Base-by-base conservation (phyloP, 2,888 invertebrate species). In the Melangyna quadrimaculata region DNA sequence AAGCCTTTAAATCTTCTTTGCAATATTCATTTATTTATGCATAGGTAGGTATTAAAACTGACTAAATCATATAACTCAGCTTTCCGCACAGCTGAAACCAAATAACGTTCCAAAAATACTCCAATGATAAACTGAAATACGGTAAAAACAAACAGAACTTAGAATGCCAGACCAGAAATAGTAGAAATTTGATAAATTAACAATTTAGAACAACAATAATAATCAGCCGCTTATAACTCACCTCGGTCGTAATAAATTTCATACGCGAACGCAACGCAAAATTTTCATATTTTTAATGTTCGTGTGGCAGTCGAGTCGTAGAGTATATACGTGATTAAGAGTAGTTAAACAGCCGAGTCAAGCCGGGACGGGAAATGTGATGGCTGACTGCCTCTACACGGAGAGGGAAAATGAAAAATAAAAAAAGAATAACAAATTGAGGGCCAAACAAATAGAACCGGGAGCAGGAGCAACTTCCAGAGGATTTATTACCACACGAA, bases 261-360 rank as follows among this genome's bases (percentile, higher is more conserved):
- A 24, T n/a, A 79, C 69, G 32, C 70, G 79, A 83, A 79, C 70
- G 74, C 78, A 83, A 69, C n/a, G n/a, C 29, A 65, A 57, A 70
- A 61, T 63, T 69, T 78, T 70, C 74, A 70, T 79, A 71, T 65
- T 32, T 35, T 17, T 59, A 14, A 53, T 27, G 67, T 78, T 43
- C 55, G 55, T 73, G 45, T 48, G 40, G 69, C 70, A 74, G 75
- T 57, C 80, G 57, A n/a, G n/a, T n/a, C n/a, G n/a, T n/a, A n/a
- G n/a, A n/a, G n/a, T 72, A 73, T 75, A 35, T 27, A 78, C 83
- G 83, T 83, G 83, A 74, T 83, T 83, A 83, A 67, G 79, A 79
- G 83, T 79, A 74, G 78, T 83, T 83, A 79, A 57, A 65, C 24
- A 32, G 73, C 55, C 37, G 19, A n/a, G 14, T 37, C 7, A 67